Conservation (phyloP, 2,888 invertebrate species). For the Epistrophella euchroma region DNA sequence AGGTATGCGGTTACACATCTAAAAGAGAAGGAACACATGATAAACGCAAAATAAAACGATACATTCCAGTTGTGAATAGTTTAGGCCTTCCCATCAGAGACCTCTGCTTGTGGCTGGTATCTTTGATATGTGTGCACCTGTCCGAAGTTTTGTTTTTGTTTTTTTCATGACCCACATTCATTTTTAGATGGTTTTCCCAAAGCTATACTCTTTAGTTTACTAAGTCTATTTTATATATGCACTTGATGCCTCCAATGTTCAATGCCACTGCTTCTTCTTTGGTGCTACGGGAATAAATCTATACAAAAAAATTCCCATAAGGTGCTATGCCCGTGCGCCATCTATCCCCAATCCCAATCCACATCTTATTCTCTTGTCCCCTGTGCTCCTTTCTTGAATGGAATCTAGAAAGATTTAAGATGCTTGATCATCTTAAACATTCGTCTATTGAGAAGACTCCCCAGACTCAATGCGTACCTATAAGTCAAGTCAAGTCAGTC, state of each 20-base stretch:
- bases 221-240: background rate
- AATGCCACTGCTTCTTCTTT: slow-evolving; percentile 1
- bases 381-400: slow-evolving; percentile 20
- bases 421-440: slow-evolving; percentile 59
- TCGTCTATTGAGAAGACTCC: slow-evolving; percentile 57
- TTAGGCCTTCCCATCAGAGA: slow-evolving; percentile 44
- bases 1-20: slow-evolving; percentile 39
- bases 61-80: slow-evolving; percentile 66
- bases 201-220: slow-evolving; percentile 42
- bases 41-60: slow-evolving; percentile 42
- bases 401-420: slow-evolving; percentile 55
- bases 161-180: slow-evolving; percentile 64
- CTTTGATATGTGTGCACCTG: slow-evolving; percentile 55
- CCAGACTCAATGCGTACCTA: slow-evolving; percentile 55
- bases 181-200: slow-evolving; percentile 43
- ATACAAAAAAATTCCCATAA: slow-evolving; percentile 62
- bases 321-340: slow-evolving; percentile 32
- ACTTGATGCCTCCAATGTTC: slow-evolving; percentile 17
- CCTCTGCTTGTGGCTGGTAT: slow-evolving; percentile 13
- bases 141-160: slow-evolving; percentile 55
- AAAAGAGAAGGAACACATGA: background rate
- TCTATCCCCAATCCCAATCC: slow-evolving; percentile 20
- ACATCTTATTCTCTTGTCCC: background rate
- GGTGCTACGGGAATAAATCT: slow-evolving; percentile 33
- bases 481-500: slow-evolving; percentile 25